Conservation (phyloP, 64 coral and sea anemone genomes). For the Actinia equina region DNA sequence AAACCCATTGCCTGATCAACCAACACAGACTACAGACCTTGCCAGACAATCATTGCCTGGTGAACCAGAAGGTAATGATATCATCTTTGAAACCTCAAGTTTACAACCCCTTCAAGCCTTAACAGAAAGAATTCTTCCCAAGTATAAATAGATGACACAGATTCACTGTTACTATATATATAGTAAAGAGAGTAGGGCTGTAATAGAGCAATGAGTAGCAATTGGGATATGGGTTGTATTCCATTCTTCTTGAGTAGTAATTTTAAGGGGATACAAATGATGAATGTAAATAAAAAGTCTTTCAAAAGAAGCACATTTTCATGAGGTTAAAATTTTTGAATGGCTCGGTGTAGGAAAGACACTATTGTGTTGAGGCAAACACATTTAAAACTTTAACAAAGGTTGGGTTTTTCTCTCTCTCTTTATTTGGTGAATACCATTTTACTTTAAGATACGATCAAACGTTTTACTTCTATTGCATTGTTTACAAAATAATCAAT, state of each 20-base stretch:
- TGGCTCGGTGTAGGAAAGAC: neutral
- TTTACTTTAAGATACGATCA: too few species aligned
- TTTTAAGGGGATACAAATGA: neutral
- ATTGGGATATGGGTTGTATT: too few species aligned
- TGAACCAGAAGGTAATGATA: neutral
- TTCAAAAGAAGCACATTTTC: too few species aligned
- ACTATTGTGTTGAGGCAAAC: neutral
- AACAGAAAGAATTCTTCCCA: conserved; percentile 19
- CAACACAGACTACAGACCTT: neutral
- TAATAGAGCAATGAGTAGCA: too few species aligned
- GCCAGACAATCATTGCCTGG: neutral
- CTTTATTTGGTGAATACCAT: too few species aligned
- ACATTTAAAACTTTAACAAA: neutral
- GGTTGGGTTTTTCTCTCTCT: neutral
- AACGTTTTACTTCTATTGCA: too few species aligned
- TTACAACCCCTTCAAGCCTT: conserved; percentile 19
- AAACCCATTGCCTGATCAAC: neutral
- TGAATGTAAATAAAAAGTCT: neutral
- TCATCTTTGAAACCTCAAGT: conserved; percentile 21
- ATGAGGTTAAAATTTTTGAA: too few species aligned
- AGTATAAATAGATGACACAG: neutral
- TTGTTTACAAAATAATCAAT: too few species aligned
- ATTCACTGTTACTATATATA: neutral
- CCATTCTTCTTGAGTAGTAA: neutral
- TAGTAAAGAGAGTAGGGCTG: neutral